Percentiles rank a stretch among this genome's conserved stretches.
Conservation (phyloP, 2,113 vertebrate species). For the Eudorcas thomsonii region DNA sequence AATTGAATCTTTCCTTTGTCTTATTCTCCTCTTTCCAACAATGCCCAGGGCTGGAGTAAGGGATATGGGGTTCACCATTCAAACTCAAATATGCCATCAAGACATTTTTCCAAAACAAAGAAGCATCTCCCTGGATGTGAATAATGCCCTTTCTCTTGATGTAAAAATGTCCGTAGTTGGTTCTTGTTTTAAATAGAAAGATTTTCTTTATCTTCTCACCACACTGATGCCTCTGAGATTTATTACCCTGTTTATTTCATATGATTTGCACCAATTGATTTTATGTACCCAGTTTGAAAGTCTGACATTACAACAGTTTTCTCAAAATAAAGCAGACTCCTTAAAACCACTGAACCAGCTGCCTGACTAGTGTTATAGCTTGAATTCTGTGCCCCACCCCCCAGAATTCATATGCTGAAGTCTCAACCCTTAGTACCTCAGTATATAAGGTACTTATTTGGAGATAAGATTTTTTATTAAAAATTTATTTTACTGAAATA, state of each 20-base stretch:
- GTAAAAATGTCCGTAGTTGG: not conserved
- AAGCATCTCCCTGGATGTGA: not conserved
- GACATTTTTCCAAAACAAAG: conserved; percentile 42
- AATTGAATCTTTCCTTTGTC: not conserved
- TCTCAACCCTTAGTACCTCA: not conserved
- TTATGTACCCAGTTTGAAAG: conserved; percentile 50
- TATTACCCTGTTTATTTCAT: conserved; percentile 44
- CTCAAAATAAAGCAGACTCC: conserved; percentile 50
- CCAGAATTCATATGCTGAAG: not conserved
- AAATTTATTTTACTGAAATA: not conserved
- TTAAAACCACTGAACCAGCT: conserved; percentile 38
- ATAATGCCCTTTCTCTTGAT: not conserved
- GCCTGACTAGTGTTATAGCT: not conserved
- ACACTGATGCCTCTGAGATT: conserved; percentile 20
- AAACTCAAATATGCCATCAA: not conserved
- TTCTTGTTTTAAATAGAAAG: conserved; percentile 45
- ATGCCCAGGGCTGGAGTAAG: not conserved
- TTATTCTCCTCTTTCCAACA: conserved; percentile 16
- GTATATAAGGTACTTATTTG: not conserved
- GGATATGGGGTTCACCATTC: not conserved
- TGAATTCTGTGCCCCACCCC: not conserved
- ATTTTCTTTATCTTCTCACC: conserved; percentile 40
- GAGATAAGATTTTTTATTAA: not conserved
- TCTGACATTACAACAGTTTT: conserved; percentile 30
- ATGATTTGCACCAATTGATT: conserved; percentile 51